Evolutionary conservation across 2,113 vertebrate species (phyloP).

Genomic region (Ailuropoda melanoleuca): DNA sequence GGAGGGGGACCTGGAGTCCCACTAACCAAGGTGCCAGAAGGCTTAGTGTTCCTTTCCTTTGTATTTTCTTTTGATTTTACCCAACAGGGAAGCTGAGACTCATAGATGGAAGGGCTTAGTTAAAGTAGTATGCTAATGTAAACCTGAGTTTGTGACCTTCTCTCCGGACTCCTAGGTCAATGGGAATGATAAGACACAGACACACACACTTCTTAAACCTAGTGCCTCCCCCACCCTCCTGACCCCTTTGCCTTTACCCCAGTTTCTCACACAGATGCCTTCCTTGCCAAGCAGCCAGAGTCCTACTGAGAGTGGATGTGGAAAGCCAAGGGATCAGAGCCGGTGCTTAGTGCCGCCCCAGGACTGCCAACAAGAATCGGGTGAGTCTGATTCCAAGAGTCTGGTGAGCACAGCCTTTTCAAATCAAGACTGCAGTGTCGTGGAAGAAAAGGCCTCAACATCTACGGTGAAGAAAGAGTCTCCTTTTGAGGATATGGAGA

Average conservation of each 20-base stretch:
- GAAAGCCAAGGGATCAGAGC: not conserved
- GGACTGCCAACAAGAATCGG: conserved; percentile 37
- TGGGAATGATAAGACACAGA: not conserved
- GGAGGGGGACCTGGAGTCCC: not conserved
- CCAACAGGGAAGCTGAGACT: not conserved
- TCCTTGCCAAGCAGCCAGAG: not conserved
- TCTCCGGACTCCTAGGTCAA: not conserved
- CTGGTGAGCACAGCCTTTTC: not conserved
- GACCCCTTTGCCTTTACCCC: not conserved
- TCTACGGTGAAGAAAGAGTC: conserved; percentile 42
- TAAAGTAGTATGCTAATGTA: not conserved
- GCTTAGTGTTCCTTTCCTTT: not conserved
- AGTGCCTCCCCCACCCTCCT: not conserved
- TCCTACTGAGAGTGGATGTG: not conserved
- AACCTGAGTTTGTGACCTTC: not conserved
- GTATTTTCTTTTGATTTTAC: not conserved
- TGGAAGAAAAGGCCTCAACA: conserved; percentile 37
- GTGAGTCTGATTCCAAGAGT: not conserved
- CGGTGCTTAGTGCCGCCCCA: not conserved
- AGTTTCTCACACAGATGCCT: conserved; percentile 54
- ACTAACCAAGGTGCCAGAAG: not conserved
- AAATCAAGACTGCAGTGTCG: conserved; percentile 17
- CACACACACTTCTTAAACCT: not conserved
- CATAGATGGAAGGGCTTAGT: not conserved
- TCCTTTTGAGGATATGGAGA: not conserved